Base-by-base conservation (phyloP, 2,888 invertebrate species). In the Chrysolina oricalcia region DNA sequence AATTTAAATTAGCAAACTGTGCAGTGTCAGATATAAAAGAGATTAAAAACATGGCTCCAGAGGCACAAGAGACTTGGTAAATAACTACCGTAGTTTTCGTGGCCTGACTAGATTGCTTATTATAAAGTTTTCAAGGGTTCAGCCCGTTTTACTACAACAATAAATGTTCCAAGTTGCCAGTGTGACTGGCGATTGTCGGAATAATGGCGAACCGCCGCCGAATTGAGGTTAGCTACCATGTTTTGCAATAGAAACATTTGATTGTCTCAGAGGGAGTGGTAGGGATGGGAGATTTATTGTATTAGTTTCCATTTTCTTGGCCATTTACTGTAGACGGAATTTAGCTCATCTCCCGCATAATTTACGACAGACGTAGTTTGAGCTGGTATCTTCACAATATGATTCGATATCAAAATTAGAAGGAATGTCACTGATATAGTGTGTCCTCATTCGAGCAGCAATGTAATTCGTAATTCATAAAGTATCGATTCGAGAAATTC, bases 121-220 rank as follows among this genome's bases (percentile, higher is more conserved):
- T 86, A 86, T 83, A 85, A 85, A 86, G 85, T 86, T 86, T 85
- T 76, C 77, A 79, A 81, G 81, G 83, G 81, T 78, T 85, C 83
- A 85, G 84, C 83, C 84, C 82, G 83, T 83, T 85, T 85, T 85
- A 85, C 84, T 82, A 83, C 84, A 79, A 83, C 85, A 85, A 85
- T 86, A 86, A 86, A 85, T 82, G 84, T 80, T 81, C 81, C 78
- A 75, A 79, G 83, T 81, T 81, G 81, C 78, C 77, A 63, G 73
- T 75, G 78, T 75, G 75, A 77, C 79, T 81, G 74, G 80, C 82
- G 82, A 85, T 85, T 80, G 81, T 74, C 70, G 82, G 83, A 84
- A 84, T 85, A 85, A 85, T 85, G 81, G 83, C 81, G 74, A 79
- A 80, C 84, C 82, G 82, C 83, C 70, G 82, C 84, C 83, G 82